Percentiles rank a stretch among this genome's conserved stretches.
Conservation (phyloP, 2,113 vertebrate species). For the Scolopax mira region DNA sequence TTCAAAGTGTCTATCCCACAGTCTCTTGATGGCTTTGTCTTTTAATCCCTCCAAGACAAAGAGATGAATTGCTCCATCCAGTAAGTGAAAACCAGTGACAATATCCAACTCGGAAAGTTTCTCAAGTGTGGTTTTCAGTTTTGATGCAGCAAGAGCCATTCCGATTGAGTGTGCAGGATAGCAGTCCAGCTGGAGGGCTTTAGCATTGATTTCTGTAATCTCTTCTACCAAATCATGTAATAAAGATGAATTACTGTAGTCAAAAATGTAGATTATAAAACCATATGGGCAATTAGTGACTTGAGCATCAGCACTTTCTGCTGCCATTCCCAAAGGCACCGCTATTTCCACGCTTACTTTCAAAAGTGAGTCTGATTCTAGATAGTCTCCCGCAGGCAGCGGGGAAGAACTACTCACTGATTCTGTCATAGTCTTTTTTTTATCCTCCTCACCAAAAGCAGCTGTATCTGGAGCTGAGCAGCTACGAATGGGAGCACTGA, state of each 20-base stretch:
- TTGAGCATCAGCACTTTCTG: neutral
- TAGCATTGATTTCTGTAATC: constrained; percentile 75
- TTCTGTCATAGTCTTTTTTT: neutral
- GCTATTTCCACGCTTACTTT: constrained; percentile 79
- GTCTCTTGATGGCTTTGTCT: constrained; percentile 71
- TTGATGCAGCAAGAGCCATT: constrained; percentile 64
- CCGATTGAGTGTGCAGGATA: neutral
- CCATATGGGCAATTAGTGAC: constrained; percentile 60
- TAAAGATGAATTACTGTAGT: constrained; percentile 39
- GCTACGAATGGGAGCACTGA: constrained; percentile 69
- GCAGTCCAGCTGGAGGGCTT: constrained; percentile 68
- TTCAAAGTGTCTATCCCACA: constrained; percentile 74
- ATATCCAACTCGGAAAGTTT: constrained; percentile 70
- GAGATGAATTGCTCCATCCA: constrained; percentile 78
- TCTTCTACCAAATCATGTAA: constrained; percentile 67
- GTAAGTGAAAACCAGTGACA: constrained; percentile 84
- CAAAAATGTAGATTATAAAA: constrained; percentile 78
- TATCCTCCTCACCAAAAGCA: neutral
- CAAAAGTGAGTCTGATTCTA: constrained; percentile 74
- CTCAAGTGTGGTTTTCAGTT: constrained; percentile 38
- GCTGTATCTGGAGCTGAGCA: constrained; percentile 27
- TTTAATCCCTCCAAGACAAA: constrained; percentile 85
- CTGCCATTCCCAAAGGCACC: constrained; percentile 31
- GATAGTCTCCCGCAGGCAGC: constrained; percentile 74
- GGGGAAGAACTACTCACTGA: neutral